phyloP scores from a whole-genome alignment of 1,140 invertebrate genomes.

The Holcopasites calliopsidis region DNA sequence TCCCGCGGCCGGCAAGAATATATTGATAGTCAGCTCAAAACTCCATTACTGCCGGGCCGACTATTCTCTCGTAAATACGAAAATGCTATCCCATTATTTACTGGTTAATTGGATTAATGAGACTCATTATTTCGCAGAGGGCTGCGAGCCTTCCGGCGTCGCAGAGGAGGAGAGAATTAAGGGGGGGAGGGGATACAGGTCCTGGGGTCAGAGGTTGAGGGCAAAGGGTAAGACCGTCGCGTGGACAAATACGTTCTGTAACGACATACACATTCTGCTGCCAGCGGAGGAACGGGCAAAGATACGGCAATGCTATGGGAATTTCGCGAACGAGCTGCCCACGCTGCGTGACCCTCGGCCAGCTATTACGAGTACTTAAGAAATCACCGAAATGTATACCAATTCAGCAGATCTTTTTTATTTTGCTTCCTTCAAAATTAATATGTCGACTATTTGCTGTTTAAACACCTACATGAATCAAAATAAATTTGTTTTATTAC shows the following conservation, averaged over 20 bases:
- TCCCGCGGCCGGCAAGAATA: constrained; percentile 74
- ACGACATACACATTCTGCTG: constrained; percentile 37
- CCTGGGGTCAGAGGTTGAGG: constrained; percentile 51
- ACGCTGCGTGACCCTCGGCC: too few species aligned
- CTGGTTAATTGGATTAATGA: constrained; percentile 81
- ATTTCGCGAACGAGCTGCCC: constrained; percentile 15
- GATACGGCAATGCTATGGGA: constrained; percentile 25
- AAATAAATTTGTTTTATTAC: too few species aligned
- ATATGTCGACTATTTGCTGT: too few species aligned
- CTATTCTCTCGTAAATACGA: constrained; percentile 79
- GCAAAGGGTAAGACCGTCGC: constrained; percentile 65
- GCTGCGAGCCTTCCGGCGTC: constrained; percentile 65
- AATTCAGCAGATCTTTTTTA: too few species aligned
- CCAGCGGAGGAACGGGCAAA: not conserved
- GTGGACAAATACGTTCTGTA: constrained; percentile 71
- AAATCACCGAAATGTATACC: too few species aligned
- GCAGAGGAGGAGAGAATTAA: constrained; percentile 51
- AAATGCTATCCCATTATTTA: constrained; percentile 81
- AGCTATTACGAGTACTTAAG: too few species aligned
- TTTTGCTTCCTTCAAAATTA: too few species aligned
- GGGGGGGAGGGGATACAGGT: constrained; percentile 41
- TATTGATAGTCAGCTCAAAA: constrained; percentile 81
- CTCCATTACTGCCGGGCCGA: constrained; percentile 76
- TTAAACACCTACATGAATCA: too few species aligned
- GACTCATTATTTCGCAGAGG: constrained; percentile 79